Percentiles rank a stretch among this genome's conserved stretches.
These are phyloP conservation scores for Portunus trituberculatus DNA, from an alignment of 1,140 invertebrate genomes.

Conservation along the genomic window DNA sequence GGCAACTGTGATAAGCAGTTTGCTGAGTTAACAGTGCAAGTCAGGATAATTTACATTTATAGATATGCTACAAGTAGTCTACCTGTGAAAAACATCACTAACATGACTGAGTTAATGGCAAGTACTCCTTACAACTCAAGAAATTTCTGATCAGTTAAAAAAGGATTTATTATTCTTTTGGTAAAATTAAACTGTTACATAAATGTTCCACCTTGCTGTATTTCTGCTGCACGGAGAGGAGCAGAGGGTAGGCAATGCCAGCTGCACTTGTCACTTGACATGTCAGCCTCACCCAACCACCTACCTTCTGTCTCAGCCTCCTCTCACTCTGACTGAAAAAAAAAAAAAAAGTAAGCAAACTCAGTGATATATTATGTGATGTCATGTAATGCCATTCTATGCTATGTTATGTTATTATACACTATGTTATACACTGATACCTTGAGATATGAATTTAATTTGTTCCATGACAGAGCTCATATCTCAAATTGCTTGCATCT, in stretches of 20 bases:
- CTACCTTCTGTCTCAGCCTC: slow-evolving; percentile 24
- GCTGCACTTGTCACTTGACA: slow-evolving; percentile 52
- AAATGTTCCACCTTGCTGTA: neutral
- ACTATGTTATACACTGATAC: too few relatives aligned
- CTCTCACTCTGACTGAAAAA: slow-evolving; percentile 36
- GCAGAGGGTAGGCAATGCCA: slow-evolving; percentile 52
- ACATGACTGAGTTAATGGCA: neutral
- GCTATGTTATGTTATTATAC: too few relatives aligned
- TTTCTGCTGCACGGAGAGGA: neutral
- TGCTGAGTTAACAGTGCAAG: neutral
- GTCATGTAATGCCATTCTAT: too few relatives aligned
- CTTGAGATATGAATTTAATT: too few relatives aligned
- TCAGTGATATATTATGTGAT: too few relatives aligned
- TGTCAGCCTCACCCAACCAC: slow-evolving; percentile 47
- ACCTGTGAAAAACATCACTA: neutral
- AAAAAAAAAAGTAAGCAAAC: neutral
- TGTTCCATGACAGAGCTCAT: too few relatives aligned
- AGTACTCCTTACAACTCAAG: too few relatives aligned
- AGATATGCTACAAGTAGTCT: neutral
- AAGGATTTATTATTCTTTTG: too few relatives aligned
- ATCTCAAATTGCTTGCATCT: too few relatives aligned
- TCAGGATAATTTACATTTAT: neutral
- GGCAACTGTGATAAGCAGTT: neutral
- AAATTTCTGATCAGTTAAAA: too few relatives aligned
- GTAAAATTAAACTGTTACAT: neutral